phyloP scores from a whole-genome alignment of 2,113 vertebrate species.

The Rhegmatorhina hoffmannsi region DNA sequence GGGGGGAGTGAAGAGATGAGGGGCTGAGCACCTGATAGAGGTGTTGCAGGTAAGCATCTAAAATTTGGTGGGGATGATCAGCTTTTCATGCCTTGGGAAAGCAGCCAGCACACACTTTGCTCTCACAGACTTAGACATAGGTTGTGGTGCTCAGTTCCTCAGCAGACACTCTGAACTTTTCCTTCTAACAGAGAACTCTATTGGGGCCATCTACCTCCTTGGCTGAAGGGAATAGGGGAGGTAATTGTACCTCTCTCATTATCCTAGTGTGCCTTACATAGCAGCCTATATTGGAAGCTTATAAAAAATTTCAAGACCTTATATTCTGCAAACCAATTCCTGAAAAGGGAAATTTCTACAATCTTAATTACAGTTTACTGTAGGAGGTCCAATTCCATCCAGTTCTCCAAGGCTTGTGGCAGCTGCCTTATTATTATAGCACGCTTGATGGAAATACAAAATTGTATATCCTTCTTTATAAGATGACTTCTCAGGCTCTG shows the following conservation, averaged over 20 bases:
- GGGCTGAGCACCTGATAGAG: rapidly evolving
- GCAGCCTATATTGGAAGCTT: neutral
- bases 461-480: conserved; percentile 58
- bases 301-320: neutral
- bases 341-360: conserved; percentile 39
- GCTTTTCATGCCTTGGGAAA: neutral
- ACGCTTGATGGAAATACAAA: conserved; percentile 59
- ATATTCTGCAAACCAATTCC: conserved; percentile 2
- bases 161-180: neutral
- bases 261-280: neutral
- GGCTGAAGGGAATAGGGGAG: neutral
- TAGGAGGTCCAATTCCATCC: conserved; percentile 37
- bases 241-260: neutral
- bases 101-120: neutral
- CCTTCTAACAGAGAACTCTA: neutral
- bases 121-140: neutral
- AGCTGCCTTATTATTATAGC: conserved; percentile 57
- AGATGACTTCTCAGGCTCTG: conserved; percentile 19
- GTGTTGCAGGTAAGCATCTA: neutral
- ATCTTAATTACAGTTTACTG: conserved; percentile 51
- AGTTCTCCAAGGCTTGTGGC: conserved; percentile 41
- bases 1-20: rapidly evolving
- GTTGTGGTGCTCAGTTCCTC: neutral
- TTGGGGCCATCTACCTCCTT: neutral
- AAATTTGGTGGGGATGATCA: neutral